Evolutionary conservation across 1,140 invertebrate genomes (phyloP), one percentile per base, ranked within the genome.

Genomic region (Drosophila obscura): DNA sequence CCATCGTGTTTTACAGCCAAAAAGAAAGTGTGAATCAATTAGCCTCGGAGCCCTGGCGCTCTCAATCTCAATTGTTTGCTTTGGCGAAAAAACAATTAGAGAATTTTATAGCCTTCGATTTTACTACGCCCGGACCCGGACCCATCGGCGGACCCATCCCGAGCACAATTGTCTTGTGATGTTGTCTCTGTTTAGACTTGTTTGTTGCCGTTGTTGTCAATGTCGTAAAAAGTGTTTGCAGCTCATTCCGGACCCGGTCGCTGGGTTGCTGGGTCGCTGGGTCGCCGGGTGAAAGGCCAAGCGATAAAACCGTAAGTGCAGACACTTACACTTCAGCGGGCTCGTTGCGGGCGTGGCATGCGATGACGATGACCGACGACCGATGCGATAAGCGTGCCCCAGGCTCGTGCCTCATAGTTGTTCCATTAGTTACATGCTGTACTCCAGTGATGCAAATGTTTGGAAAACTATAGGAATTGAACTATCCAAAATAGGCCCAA

Each of bases 1-100:
- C 88, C 83, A 88, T 82, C 76, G 80, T 83, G 62, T 88, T 88
- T 88, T 83, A 89, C 79, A 80, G 80, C 80, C 84, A 69, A 80
- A 83, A 88, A 88, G 84, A 88, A 88, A 88, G 83, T 88, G 84
- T 88, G 84, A 88, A 88, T 88, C 83, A 88, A 88, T 89, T 88
- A 88, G 84, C 48, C 75, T 50, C 82, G 46, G 64, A 15, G 60
- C 46, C 45, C 8, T 31, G 59, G 19, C 31, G 1, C 35, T 39
- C 71, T 49, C 72, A 75, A 74, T 75, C 72, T 62, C 83, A 83
- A 82, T 83, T 89, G 83, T 89, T 88, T 83, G 50, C 59, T 72
- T 89, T 83, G 80, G 75, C 73, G 81, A 88, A 88, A 82, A 80
- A 83, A 77, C 69, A 85, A 81, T 85, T 85, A 81, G 83, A 77